Conservation (phyloP, 1,140 invertebrate species). For the Drosophila virilis region DNA sequence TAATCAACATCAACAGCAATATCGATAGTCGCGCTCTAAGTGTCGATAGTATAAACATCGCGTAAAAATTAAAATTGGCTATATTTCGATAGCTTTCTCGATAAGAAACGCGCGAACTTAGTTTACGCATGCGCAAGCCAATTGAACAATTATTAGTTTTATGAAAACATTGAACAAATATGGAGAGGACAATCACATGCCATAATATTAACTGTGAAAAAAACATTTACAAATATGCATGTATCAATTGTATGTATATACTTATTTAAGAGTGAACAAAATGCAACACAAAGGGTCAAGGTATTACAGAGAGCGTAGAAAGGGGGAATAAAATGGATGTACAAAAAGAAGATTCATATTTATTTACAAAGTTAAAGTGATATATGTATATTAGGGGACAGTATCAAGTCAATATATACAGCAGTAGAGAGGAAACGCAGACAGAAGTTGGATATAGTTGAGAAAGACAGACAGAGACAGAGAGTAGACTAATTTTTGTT, state of each 20-base stretch:
- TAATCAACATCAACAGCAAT: conserved; percentile 10
- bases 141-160: conserved; percentile 18
- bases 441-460: conserved; percentile 30
- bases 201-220: conserved; percentile 48
- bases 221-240: conserved; percentile 55
- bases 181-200: conserved; percentile 62
- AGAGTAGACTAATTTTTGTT: conserved; percentile 37
- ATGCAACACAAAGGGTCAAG: conserved; percentile 35
- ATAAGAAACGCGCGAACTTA: not conserved
- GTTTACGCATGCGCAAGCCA: conserved; percentile 52
- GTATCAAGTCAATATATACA: conserved; percentile 72
- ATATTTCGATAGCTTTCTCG: not conserved
- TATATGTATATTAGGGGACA: conserved; percentile 38
- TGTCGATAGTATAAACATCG: not conserved
- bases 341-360: conserved; percentile 23
- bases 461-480: conserved; percentile 46
- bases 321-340: conserved; percentile 33
- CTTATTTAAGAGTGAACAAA: conserved; percentile 33
- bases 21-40: not conserved
- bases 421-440: conserved; percentile 55
- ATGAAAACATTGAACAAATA: conserved; percentile 6
- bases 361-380: conserved; percentile 55
- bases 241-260: conserved; percentile 15
- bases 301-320: conserved; percentile 32
- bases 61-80: not conserved